Evolutionary conservation across 2,888 invertebrate species (phyloP), one percentile per base, ranked within the genome.

Genomic region (Parapristionchus giblindavisi): DNA sequence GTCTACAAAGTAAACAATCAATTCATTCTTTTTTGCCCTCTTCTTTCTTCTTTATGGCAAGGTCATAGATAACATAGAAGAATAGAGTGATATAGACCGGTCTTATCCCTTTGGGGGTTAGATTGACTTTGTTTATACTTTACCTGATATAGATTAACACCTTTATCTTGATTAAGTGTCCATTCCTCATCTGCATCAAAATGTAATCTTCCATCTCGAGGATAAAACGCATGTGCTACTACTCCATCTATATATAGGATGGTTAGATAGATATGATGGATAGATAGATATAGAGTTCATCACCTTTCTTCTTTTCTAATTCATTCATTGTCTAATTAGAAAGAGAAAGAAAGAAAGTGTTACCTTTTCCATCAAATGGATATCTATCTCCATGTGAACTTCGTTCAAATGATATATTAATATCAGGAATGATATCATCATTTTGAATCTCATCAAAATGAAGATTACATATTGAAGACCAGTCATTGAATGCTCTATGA

Each of bases 181-280:
- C 87, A 87, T n/a, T 81, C 75, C 72, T 87, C 87, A 54, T 85
- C 86, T 1, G 87, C 86, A 65, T 87, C 87, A 65, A 87, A 85
- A 72, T 87, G 87, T n/a, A 87, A 78, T 32, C 83, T 78, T 27
- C 87, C 87, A 58, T 84, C 82, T n/a, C 84, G 76, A 1, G 87
- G 87, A 61, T 85, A 87, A 78, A 87, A 87, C 3, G 86, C 86
- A 75, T 87, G 87, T 8, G 86, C 87, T 0, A 85, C 83, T 24
- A 85, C 79, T 34, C 86, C 86, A 51, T 84, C 86, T 86, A 73
- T 3, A 79, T 73, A 58, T 56, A 43, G 56, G 56, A 56, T 8
- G 56, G 29, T n/a, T n/a, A n/a, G n/a, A n/a, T n/a, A n/a, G n/a
- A n/a, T n/a, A n/a, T n/a, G n/a, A n/a, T n/a, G n/a, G n/a, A n/a